Conservation (phyloP, 2,888 invertebrate genomes). For the Mellilla xanthometata region DNA sequence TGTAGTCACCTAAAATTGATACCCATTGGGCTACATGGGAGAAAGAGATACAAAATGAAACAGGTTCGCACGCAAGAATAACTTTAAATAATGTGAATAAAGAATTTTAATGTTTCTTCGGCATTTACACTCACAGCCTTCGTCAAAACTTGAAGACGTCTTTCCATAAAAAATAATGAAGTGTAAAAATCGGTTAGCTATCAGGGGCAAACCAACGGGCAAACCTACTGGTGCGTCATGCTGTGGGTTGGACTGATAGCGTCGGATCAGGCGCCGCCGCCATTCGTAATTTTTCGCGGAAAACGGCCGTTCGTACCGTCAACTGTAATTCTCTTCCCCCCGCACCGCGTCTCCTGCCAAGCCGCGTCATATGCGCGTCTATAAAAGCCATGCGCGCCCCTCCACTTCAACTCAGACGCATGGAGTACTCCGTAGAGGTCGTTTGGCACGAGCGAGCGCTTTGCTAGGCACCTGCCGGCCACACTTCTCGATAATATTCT, state of each 20-base stretch:
- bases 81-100: conserved; percentile 7
- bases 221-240: conserved; percentile 65
- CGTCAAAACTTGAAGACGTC: conserved; percentile 32
- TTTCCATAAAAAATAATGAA: conserved; percentile 29
- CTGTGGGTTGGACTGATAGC: conserved; percentile 54
- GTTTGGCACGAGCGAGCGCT: conserved; percentile 84
- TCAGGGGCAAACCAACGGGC: conserved; percentile 63
- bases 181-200: conserved; percentile 36
- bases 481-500: conserved; percentile 76
- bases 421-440: conserved; percentile 84
- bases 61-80: conserved; percentile 34
- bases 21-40: not conserved
- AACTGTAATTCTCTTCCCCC: conserved; percentile 42
- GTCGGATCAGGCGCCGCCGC: conserved; percentile 48
- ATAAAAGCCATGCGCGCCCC: conserved; percentile 75
- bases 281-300: conserved; percentile 76
- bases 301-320: conserved; percentile 67
- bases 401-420: conserved; percentile 81
- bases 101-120: conserved; percentile 9
- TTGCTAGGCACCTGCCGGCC: conserved; percentile 84
- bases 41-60: conserved; percentile 12
- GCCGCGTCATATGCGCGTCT: conserved; percentile 69
- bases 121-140: conserved; percentile 52
- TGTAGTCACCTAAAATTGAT: no score
- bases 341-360: conserved; percentile 43